Conservation (phyloP, 2,888 invertebrate genomes). For the Lasioglossum marginatum region DNA sequence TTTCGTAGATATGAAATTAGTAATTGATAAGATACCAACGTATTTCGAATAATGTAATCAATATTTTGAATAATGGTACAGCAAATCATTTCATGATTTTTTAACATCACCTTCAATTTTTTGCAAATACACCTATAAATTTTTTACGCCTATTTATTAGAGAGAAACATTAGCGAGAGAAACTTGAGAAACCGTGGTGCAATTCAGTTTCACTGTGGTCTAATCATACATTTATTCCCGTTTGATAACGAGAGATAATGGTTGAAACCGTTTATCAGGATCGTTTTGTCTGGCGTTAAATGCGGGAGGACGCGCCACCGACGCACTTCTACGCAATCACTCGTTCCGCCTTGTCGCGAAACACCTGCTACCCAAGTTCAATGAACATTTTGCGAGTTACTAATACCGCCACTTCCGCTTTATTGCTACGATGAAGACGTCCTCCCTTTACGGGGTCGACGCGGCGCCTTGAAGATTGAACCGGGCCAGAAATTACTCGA, state of each 20-base stretch:
- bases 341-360: slow-evolving; percentile 27
- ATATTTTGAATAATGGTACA: no score
- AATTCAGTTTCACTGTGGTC: background rate
- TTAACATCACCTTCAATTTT: no score
- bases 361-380: slow-evolving; percentile 57
- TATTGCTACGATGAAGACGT: slow-evolving; percentile 58
- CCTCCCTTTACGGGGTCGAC: slow-evolving; percentile 32
- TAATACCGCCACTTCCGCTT: slow-evolving; percentile 54
- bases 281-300: slow-evolving; percentile 17
- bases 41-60: no score
- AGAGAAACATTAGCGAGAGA: background rate
- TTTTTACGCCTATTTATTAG: no score
- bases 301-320: background rate
- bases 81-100: no score
- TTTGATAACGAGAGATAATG: background rate
- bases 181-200: background rate
- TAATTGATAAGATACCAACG: no score
- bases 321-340: slow-evolving; percentile 15
- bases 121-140: no score
- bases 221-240: background rate
- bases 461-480: slow-evolving; percentile 48
- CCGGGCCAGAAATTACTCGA: slow-evolving; percentile 52
- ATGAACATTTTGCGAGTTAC: slow-evolving; percentile 47
- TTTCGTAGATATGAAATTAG: no score
- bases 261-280: background rate